Conservation (phyloP, 2,797 vertebrate genomes). For the Danio tinwini region DNA sequence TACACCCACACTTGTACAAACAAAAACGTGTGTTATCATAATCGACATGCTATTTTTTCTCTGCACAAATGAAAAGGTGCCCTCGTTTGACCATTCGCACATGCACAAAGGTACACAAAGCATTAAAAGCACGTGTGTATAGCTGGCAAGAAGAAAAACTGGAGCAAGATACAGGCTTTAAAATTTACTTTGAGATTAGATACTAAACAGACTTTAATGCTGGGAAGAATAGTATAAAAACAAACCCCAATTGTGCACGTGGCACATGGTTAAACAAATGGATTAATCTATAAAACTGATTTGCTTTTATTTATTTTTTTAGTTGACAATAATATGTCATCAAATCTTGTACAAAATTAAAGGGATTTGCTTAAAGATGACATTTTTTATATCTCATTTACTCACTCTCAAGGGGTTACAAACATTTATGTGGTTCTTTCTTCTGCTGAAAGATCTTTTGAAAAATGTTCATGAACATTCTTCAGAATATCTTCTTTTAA, state of each 20-base stretch:
- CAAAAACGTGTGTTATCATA: slow-evolving; percentile 21
- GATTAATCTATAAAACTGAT: not conserved
- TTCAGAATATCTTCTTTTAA: too few species aligned
- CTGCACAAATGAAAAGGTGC: not conserved
- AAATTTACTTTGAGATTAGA: slow-evolving; percentile 1
- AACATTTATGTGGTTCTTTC: too few species aligned
- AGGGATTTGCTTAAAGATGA: too few species aligned
- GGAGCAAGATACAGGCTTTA: not conserved
- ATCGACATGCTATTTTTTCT: slow-evolving; percentile 10
- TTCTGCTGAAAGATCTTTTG: too few species aligned
- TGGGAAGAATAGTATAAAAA: not conserved
- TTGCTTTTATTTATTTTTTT: too few species aligned
- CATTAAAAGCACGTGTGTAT: not conserved
- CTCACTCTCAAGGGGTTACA: too few species aligned
- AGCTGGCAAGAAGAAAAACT: slow-evolving; percentile 51
- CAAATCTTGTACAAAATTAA: too few species aligned
- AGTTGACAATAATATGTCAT: too few species aligned
- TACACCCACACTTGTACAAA: slow-evolving; percentile 43
- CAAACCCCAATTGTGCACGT: not conserved
- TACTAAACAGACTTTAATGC: not conserved
- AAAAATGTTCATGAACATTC: too few species aligned
- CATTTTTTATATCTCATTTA: too few species aligned
- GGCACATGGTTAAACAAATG: not conserved
- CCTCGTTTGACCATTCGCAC: not conserved
- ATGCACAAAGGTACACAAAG: not conserved